A percentile compares a stretch with the other conserved stretches of the same genome.
Conservation (phyloP, 2,113 vertebrate genomes). For the Calyptomena viridis region DNA sequence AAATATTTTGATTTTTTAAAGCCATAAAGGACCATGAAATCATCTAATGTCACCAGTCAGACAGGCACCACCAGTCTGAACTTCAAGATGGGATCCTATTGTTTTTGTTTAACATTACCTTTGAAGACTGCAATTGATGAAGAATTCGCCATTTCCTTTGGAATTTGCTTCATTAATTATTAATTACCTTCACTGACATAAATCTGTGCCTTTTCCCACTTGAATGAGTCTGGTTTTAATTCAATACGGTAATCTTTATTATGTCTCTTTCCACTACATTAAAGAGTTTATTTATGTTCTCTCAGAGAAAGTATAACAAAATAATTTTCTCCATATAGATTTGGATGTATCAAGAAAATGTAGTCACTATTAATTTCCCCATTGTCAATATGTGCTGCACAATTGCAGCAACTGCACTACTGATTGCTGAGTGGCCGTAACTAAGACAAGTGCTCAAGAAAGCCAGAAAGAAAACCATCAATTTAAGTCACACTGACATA, state of each 20-base stretch:
- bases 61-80: background rate
- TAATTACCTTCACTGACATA: background rate
- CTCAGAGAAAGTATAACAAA: background rate
- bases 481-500: background rate
- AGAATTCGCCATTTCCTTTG: background rate
- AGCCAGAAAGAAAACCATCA: background rate
- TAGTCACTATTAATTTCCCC: background rate
- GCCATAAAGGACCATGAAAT: background rate
- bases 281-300: background rate
- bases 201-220: background rate
- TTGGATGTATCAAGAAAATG: background rate
- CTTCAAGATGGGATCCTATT: background rate
- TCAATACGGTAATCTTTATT: background rate
- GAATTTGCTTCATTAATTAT: background rate
- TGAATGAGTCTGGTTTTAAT: background rate
- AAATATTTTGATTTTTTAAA: background rate
- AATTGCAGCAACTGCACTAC: background rate
- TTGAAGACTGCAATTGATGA: background rate
- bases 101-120: background rate
- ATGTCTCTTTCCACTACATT: background rate
- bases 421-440: background rate
- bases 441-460: background rate
- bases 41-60: rapidly evolving
- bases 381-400: background rate
- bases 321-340: background rate